Evolutionary conservation across 2,888 invertebrate species (phyloP).

Genomic region (Limenitis camilla): DNA sequence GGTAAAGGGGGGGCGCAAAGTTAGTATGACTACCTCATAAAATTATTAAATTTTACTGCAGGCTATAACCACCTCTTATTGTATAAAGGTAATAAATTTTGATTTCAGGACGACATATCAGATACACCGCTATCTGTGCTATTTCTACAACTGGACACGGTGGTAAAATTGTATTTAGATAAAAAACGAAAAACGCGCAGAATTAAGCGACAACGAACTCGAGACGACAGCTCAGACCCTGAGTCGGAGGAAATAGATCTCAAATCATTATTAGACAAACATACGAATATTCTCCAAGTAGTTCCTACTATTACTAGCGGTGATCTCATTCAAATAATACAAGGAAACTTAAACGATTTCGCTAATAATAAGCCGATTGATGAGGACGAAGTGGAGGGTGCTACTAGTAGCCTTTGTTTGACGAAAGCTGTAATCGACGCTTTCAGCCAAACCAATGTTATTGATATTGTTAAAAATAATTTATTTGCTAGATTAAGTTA

Average conservation of each 20-base stretch:
- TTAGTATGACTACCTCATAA: too few relatives aligned
- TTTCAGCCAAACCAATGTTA: slow-evolving; percentile 77
- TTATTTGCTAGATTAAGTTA: slow-evolving; percentile 49
- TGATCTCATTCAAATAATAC: slow-evolving; percentile 48
- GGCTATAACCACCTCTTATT: background rate
- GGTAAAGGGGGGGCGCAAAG: too few relatives aligned
- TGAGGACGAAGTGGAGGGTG: slow-evolving; percentile 53
- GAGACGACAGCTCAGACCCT: slow-evolving; percentile 36
- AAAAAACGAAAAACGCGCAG: slow-evolving; percentile 52
- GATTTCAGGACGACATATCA: slow-evolving; percentile 57
- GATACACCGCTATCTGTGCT: slow-evolving; percentile 63
- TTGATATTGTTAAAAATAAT: slow-evolving; percentile 71
- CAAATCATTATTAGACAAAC: slow-evolving; percentile 41
- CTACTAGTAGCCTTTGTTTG: slow-evolving; percentile 45
- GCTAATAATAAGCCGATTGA: slow-evolving; percentile 36
- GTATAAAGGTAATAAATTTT: background rate
- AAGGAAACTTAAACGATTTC: slow-evolving; percentile 46
- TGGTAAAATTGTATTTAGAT: slow-evolving; percentile 51
- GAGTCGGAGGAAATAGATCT: slow-evolving; percentile 41
- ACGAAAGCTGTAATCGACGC: slow-evolving; percentile 76
- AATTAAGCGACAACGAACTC: slow-evolving; percentile 53
- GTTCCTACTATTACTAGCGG: slow-evolving; percentile 37
- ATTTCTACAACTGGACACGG: slow-evolving; percentile 61
- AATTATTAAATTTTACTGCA: too few relatives aligned
- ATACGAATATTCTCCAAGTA: slow-evolving; percentile 44